Base-by-base conservation (phyloP, 2,797 vertebrate genomes). In the Sciaenops ocellatus region DNA sequence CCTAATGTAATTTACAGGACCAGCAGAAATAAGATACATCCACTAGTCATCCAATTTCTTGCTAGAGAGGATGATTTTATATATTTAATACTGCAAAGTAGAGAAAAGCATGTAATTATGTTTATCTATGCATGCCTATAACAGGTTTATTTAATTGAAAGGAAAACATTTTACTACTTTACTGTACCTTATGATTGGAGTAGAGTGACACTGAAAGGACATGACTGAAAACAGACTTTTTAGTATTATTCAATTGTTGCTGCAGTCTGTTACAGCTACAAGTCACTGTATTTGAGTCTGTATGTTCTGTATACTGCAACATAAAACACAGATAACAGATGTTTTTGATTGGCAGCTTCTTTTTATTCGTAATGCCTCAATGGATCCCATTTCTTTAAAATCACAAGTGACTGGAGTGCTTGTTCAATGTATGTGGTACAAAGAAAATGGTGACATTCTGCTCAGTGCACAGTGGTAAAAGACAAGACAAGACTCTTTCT, bases 51-150 rank as follows among this genome's bases (percentile, higher is more conserved):
- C 30, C 46, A 10, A 26, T 48, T 69, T 51, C 69, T 64, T 47
- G 20, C 54, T 50, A 75, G 57, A 69, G 51, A 61, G 48, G 28
- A 65, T 48, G 1, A 34, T 55, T 59, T 62, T 20, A 70, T 65
- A 80, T 69, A 70, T 76, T 73, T 57, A 76, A 73, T 79, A 51
- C 66, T 77, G 55, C 69, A 59, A 71, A 62, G 52, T 64, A 52
- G 73, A 73, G 34, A 60, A 22, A 15, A 30, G 12, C 2, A 1
- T 5, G 13, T 30, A 30, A 5, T 30, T 30, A 30, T 30, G 28
- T 6, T 30, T 30, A 26, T 26, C 26, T 26, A 30, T 30, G 28
- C 28, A 30, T 15, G 4, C n/a, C n/a, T n/a, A 3, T 18, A 16
- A 50, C 6, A 11, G 13, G 2, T 62, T 56, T 11, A 38, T 57